Conservation (phyloP, 2,113 vertebrate genomes). For the Neotoma lepida region DNA sequence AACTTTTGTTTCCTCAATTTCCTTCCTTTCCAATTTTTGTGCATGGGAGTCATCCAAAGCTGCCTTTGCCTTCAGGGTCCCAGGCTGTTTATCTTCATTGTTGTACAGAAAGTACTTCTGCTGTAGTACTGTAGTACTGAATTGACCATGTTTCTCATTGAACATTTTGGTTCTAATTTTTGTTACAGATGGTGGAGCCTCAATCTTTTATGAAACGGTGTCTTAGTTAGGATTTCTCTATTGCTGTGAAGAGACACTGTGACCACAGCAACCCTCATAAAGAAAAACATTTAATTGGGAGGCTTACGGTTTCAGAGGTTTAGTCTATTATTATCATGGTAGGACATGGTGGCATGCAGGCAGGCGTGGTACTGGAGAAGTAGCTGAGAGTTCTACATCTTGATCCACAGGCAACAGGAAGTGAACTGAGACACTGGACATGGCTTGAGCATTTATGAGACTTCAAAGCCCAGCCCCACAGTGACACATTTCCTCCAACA, state of each 20-base stretch:
- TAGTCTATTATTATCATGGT: neutral
- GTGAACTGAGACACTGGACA: neutral
- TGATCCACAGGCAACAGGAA: neutral
- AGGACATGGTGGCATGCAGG: neutral
- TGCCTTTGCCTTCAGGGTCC: neutral
- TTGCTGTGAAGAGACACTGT: neutral
- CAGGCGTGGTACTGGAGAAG: neutral
- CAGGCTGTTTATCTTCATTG: constrained; percentile 13
- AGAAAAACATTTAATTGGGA: neutral
- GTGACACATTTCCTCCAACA: neutral
- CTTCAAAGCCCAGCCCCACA: neutral
- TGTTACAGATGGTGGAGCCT: neutral
- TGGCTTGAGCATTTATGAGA: neutral
- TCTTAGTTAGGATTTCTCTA: neutral
- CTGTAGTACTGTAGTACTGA: neutral
- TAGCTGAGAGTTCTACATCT: neutral
- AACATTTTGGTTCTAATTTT: neutral
- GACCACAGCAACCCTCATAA: neutral
- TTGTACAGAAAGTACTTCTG: constrained; percentile 14
- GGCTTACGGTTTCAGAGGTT: neutral
- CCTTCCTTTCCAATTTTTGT: neutral
- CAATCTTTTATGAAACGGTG: neutral
- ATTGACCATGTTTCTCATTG: neutral
- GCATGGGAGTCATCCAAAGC: neutral
- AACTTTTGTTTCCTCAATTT: neutral